These are phyloP conservation scores for Gymnothorax javanicus DNA, from an alignment of 2,797 vertebrate species.

Conservation along the genomic window DNA sequence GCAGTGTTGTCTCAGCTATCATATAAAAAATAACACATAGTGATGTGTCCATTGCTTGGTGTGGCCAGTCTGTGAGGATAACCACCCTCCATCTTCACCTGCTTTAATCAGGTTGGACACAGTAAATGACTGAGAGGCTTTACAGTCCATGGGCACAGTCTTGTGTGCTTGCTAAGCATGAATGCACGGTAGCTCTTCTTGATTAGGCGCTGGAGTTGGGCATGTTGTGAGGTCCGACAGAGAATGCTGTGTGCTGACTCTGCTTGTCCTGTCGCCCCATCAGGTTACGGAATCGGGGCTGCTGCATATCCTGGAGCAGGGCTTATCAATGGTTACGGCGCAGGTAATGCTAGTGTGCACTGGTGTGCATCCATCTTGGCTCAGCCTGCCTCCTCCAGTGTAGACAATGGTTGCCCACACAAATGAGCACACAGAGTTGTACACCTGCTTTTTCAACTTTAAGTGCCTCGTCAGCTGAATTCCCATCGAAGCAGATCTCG, in stretches of 20 bases:
- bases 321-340: slow-evolving; percentile 62
- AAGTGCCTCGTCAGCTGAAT: background rate
- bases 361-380: background rate
- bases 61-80: background rate
- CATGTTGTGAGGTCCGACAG: background rate
- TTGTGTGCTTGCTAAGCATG: background rate
- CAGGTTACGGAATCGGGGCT: slow-evolving; percentile 65
- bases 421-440: background rate
- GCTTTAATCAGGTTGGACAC: background rate
- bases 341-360: slow-evolving; percentile 57
- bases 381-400: background rate
- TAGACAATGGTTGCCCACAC: background rate
- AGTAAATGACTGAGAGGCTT: background rate
- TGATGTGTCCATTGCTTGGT: background rate
- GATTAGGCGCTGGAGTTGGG: background rate
- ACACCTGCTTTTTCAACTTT: background rate
- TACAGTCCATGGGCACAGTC: no score
- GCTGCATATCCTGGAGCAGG: slow-evolving; percentile 63
- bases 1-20: no score
- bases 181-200: background rate
- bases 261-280: background rate
- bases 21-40: background rate
- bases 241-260: background rate
- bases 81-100: background rate
- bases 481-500: slow-evolving; percentile 54